Evolutionary conservation across 2,797 vertebrate genomes (phyloP).

Genomic region (Notamacropus eugenii): DNA sequence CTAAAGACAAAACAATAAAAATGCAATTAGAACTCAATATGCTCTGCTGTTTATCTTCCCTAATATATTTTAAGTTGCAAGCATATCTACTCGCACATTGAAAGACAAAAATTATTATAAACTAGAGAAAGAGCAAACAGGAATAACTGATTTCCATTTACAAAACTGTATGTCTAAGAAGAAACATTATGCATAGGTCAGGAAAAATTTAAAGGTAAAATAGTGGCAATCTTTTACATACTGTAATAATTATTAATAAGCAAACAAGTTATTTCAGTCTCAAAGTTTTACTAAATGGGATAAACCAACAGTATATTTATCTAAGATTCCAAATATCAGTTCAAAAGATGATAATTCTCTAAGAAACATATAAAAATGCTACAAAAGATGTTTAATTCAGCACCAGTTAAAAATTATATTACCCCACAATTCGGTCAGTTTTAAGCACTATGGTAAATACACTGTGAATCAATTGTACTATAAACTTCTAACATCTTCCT

Average conservation of each 20-base stretch:
- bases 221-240: background rate
- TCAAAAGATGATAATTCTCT: background rate
- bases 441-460: background rate
- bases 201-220: background rate
- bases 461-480: background rate
- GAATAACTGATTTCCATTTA: background rate
- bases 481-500: background rate
- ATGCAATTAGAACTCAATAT: background rate
- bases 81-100: background rate
- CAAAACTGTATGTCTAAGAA: background rate
- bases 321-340: background rate
- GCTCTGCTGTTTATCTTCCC: background rate
- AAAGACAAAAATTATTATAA: background rate
- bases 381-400: background rate
- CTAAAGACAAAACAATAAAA: background rate
- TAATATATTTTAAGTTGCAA: background rate
- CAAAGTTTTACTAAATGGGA: background rate
- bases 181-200: background rate
- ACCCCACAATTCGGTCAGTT: background rate
- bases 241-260: background rate
- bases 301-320: background rate
- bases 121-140: background rate
- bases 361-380: background rate
- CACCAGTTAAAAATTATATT: background rate
- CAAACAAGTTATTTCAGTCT: background rate